phyloP scores from a whole-genome alignment of 2,888 invertebrate genomes.

The Malthinus flaveolus region DNA sequence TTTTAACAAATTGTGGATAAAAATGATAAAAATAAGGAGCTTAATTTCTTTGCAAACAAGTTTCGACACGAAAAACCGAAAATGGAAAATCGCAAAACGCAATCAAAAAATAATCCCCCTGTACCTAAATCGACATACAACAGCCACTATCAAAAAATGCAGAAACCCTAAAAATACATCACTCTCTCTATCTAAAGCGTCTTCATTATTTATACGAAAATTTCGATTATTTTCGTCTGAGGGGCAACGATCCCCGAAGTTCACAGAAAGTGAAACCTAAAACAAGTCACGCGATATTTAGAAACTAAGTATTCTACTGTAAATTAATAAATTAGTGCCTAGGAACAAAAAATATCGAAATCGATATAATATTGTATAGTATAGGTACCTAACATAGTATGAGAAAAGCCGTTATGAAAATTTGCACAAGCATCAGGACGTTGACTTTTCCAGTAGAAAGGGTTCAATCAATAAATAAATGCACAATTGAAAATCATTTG shows the following conservation, averaged over 20 bases:
- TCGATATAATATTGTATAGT: too few relatives aligned
- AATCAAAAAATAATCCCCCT: too few relatives aligned
- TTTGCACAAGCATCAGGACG: conserved; percentile 15
- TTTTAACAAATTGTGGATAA: too few relatives aligned
- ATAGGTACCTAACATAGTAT: too few relatives aligned
- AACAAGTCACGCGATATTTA: conserved; percentile 21
- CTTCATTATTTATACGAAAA: conserved; percentile 9
- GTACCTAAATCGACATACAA: too few relatives aligned
- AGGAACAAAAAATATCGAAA: background rate
- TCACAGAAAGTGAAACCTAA: conserved; percentile 21
- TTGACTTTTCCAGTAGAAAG: conserved; percentile 27
- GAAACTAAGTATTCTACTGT: conserved; percentile 12
- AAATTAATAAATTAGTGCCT: conserved; percentile 26
- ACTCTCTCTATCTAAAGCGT: background rate
- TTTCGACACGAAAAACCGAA: too few relatives aligned
- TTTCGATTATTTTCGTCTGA: conserved; percentile 24
- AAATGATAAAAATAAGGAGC: too few relatives aligned
- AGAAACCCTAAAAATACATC: background rate
- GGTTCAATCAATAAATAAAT: conserved; percentile 19
- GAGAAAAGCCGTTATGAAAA: background rate
- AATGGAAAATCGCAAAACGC: too few relatives aligned
- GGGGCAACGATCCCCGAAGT: conserved; percentile 19
- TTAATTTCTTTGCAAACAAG: too few relatives aligned
- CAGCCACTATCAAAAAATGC: background rate
- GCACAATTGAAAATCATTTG: conserved; percentile 17